Base-by-base conservation (phyloP, 2,113 vertebrate species). In the Malurus alboscapulatus region DNA sequence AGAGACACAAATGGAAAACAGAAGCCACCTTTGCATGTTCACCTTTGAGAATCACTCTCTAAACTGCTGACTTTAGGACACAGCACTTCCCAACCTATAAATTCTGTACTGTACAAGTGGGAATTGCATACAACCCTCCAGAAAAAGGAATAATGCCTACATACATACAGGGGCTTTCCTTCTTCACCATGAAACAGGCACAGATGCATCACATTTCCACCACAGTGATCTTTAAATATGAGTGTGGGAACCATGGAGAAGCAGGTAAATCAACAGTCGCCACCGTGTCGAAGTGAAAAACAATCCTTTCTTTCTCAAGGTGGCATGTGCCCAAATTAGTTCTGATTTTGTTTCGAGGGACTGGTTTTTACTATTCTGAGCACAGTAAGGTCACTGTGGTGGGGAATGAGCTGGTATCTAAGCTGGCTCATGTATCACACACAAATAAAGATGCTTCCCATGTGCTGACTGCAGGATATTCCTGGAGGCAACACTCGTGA, bases 401-500 rank as follows among this genome's bases (percentile, higher is more conserved):
- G 26, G 27, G 21, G 47, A 66, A 79, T 45, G 25, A 93, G 51
- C 29, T 10, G 26, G 47, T 68, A 69, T 47, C 51, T 87, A 61
- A 63, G 51, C 18, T 58, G 57, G 32, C 51, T 87, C 63, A 66
- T 1, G 0, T 87, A 73, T 42, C 7, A 3, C 87, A 71, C 7
- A 3, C 87, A 71, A 53, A 30, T 51, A 76, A 94, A 87, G 71
- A 71, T 63, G 51, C 29, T 85, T 87, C 74, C 50, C 75, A 44
- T 30, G 38, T 63, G 59, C 84, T 92, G 74, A 73, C 11, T 80
- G 78, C 72, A 83, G 78, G 73, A 48, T 82, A 67, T 88, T 90
- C 90, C 72, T 89, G 58, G 63, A 90, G 63, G 57, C 29, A 3
- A 55, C 58, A 87, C 78, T 40, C 25, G 3, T 18, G 67, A 77